Conservation (phyloP, 1,140 invertebrate species). For the Nylanderia fulva region DNA sequence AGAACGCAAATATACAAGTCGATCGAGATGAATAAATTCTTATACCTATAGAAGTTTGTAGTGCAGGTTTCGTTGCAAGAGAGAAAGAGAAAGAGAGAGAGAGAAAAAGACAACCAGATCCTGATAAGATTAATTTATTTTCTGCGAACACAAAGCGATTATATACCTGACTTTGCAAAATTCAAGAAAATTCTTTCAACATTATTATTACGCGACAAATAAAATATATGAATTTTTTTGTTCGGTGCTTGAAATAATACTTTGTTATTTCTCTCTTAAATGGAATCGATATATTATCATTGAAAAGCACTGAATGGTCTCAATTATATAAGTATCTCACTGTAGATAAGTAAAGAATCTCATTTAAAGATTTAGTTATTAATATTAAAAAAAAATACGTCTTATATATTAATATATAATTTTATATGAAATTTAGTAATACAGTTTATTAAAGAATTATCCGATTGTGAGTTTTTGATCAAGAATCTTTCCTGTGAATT, state of each 20-base stretch:
- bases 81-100: not conserved
- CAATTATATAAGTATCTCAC: too few species aligned
- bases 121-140: constrained; percentile 43
- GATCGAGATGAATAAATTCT: constrained; percentile 40
- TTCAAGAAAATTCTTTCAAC: not conserved
- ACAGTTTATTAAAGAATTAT: too few species aligned
- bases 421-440: too few species aligned
- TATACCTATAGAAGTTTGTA: constrained; percentile 18
- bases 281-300: too few species aligned
- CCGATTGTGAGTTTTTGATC: too few species aligned
- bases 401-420: too few species aligned
- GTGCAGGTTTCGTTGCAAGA: not conserved
- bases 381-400: too few species aligned
- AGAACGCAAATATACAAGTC: constrained; percentile 48
- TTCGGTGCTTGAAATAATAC: not conserved
- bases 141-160: not conserved
- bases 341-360: too few species aligned
- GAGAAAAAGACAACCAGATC: too few species aligned
- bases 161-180: not conserved
- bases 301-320: too few species aligned
- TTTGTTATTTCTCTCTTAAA: not conserved
- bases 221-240: not conserved
- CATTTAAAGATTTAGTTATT: too few species aligned
- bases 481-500: too few species aligned
- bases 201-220: not conserved